Percentiles rank a stretch among this genome's conserved stretches.
These are phyloP conservation scores for Pseudomyrmex dendroicus DNA, from an alignment of 1,140 invertebrate species.

Conservation along the genomic window DNA sequence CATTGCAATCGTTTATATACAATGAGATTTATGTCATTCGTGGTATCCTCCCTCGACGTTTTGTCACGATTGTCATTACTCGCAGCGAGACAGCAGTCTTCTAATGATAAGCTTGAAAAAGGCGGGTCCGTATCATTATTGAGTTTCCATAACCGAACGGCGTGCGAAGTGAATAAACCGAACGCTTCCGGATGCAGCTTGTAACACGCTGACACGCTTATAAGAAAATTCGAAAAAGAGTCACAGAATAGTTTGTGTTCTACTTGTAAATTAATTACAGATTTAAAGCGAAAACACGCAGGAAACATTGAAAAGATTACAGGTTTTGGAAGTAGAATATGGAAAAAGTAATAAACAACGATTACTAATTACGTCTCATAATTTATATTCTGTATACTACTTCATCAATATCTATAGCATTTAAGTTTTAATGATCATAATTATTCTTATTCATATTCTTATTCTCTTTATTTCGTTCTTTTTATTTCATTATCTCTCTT, in stretches of 20 bases:
- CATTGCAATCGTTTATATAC: conserved; percentile 78
- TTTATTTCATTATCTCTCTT: no score
- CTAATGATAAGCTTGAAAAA: conserved; percentile 61
- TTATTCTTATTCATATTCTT: no score
- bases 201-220: conserved; percentile 26
- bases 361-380: no score
- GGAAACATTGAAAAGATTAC: not conserved
- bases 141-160: conserved; percentile 1
- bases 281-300: not conserved
- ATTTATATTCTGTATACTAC: no score
- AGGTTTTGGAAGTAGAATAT: not conserved
- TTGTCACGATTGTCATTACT: conserved; percentile 83
- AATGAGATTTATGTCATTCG: conserved; percentile 80
- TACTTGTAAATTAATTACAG: conserved; percentile 38
- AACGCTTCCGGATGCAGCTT: conserved; percentile 38
- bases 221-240: not conserved
- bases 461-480: no score
- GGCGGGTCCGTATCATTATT: not conserved
- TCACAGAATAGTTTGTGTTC: not conserved
- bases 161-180: not conserved
- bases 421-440: no score
- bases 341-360: no score
- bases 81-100: conserved; percentile 34
- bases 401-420: no score
- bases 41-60: conserved; percentile 65